Percentiles rank a stretch among this genome's conserved stretches.
These are phyloP conservation scores for Cebidichthys violaceus DNA, from an alignment of 2,113 vertebrate species.

Conservation along the genomic window DNA sequence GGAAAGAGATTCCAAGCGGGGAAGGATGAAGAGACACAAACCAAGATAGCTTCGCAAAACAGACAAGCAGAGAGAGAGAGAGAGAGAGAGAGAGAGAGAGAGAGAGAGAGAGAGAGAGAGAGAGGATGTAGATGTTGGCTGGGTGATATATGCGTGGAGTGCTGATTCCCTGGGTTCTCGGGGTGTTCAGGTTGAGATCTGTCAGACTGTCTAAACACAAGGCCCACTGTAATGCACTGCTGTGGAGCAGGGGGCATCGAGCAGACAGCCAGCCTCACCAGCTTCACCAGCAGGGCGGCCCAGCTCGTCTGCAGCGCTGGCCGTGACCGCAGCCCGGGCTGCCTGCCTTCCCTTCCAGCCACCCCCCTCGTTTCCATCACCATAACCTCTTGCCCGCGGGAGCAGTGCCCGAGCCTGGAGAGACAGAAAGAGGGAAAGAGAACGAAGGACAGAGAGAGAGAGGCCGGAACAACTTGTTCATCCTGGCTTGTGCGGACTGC, in stretches of 20 bases:
- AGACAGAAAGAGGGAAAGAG: slow-evolving; percentile 36
- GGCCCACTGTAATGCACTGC: slow-evolving; percentile 52
- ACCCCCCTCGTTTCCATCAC: slow-evolving; percentile 23
- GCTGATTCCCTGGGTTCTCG: slow-evolving; percentile 66
- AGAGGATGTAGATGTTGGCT: slow-evolving; percentile 73
- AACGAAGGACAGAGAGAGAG: slow-evolving; percentile 48
- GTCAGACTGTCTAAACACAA: slow-evolving; percentile 80
- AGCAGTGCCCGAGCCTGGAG: slow-evolving; percentile 41
- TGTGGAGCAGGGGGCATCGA: slow-evolving; percentile 58
- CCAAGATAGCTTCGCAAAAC: slow-evolving; percentile 66
- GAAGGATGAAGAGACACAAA: slow-evolving; percentile 73
- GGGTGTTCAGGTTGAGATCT: slow-evolving; percentile 78
- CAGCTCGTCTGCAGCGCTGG: slow-evolving; percentile 24
- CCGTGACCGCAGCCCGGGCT: slow-evolving; percentile 20
- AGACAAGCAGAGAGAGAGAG: slow-evolving; percentile 59
- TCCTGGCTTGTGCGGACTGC: slow-evolving; percentile 71
- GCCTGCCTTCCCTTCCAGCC: slow-evolving; percentile 31
- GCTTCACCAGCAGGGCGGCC: slow-evolving; percentile 53
- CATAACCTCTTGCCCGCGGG: slow-evolving; percentile 43
- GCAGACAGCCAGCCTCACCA: slow-evolving; percentile 51
- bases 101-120: slow-evolving; percentile 35
- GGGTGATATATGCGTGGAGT: slow-evolving; percentile 69
- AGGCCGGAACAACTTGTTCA: slow-evolving; percentile 76
- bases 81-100: slow-evolving; percentile 47
- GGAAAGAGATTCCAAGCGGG: slow-evolving; percentile 64